Conservation (phyloP, 2,888 invertebrate species). For the Leptogaster cylindrica region DNA sequence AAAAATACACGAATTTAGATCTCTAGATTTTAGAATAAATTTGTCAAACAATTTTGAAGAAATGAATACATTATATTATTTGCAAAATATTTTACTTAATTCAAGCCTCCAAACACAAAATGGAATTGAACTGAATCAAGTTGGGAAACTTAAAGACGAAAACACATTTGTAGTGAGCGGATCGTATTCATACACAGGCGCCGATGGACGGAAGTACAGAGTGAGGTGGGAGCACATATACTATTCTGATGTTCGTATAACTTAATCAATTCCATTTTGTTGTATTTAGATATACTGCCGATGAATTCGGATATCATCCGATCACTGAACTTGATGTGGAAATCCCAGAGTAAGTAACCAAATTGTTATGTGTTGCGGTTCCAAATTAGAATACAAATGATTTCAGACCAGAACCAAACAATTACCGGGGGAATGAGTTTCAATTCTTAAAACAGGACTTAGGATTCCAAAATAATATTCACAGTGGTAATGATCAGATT, state of each 20-base stretch:
- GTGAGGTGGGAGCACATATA: conserved; percentile 51
- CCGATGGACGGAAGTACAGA: conserved; percentile 60
- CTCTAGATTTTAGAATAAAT: too few relatives aligned
- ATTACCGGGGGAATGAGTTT: conserved; percentile 52
- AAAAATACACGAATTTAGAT: too few relatives aligned
- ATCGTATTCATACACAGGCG: conserved; percentile 61
- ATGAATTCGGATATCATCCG: conserved; percentile 62
- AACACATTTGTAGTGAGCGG: conserved; percentile 62
- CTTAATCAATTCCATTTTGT: neutral
- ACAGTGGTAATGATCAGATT: conserved; percentile 56
- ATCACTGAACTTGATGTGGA: conserved; percentile 61
- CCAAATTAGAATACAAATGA: neutral
- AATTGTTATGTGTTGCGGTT: neutral
- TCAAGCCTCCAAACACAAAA: conserved; percentile 60
- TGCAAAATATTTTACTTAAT: neutral
- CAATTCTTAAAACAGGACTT: conserved; percentile 58
- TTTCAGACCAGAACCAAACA: neutral
- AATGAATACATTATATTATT: neutral
- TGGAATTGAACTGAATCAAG: conserved; percentile 60
- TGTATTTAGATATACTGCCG: conserved; percentile 57
- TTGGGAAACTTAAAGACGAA: conserved; percentile 60
- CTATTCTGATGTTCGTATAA: neutral
- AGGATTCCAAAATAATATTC: conserved; percentile 38
- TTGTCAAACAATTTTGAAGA: neutral
- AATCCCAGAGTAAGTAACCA: conserved; percentile 53